Percentiles rank a stretch among this genome's conserved stretches.
Evolutionary conservation across 1,140 invertebrate species (phyloP).

Genomic region (Conus ventricosus): DNA sequence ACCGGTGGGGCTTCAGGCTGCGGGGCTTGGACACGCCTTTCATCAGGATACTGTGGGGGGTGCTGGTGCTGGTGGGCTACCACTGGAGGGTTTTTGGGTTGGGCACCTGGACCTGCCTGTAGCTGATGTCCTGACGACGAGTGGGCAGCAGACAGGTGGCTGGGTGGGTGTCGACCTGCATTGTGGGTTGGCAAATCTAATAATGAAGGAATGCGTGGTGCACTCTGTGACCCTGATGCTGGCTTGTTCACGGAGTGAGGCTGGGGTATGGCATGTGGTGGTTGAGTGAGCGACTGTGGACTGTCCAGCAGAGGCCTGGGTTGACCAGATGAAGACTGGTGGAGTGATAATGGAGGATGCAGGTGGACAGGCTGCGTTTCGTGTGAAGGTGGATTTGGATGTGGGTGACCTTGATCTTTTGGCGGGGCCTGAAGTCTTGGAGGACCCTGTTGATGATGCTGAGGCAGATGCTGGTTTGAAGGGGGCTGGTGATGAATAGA

Average conservation of each 20-base stretch:
- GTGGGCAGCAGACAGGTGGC: neutral
- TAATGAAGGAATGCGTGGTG: neutral
- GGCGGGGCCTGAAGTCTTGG: neutral
- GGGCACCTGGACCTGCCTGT: neutral
- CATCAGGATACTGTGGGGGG: neutral
- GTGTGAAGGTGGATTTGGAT: neutral
- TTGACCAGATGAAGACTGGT: neutral
- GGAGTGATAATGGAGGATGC: neutral
- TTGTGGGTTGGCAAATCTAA: neutral
- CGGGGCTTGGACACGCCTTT: conserved; percentile 4
- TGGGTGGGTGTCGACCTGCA: neutral
- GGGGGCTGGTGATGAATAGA: neutral
- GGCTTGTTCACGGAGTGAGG: neutral
- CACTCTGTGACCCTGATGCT: neutral
- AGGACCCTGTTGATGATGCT: neutral
- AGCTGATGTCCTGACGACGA: conserved; percentile 8
- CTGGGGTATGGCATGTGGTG: neutral
- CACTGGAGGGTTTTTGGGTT: neutral
- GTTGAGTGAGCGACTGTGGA: neutral
- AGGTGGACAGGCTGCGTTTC: neutral
- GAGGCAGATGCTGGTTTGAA: neutral
- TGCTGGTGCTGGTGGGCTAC: neutral
- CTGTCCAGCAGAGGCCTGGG: neutral
- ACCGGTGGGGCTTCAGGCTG: conserved; percentile 20
- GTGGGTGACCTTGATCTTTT: neutral